These are phyloP conservation scores for Trematocara zebra DNA, from an alignment of 2,113 vertebrate species.

Conservation along the genomic window DNA sequence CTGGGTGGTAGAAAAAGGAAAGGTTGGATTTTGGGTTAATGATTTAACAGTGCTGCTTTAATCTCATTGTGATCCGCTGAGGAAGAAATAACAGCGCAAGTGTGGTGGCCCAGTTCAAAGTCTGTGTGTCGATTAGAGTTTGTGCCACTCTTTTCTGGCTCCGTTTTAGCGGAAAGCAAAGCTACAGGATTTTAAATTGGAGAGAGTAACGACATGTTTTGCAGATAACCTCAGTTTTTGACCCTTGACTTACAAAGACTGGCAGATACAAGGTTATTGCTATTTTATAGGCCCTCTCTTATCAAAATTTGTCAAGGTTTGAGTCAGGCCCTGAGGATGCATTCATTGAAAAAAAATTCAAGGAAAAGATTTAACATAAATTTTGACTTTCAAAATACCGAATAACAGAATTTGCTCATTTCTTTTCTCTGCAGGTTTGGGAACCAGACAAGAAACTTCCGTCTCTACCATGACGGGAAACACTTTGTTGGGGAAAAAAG, in stretches of 20 bases:
- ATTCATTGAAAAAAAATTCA: not conserved
- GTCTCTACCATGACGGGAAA: slow-evolving; percentile 95
- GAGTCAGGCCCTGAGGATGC: not conserved
- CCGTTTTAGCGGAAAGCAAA: not conserved
- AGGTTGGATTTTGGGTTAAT: slow-evolving; percentile 65
- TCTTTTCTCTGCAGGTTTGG: slow-evolving; percentile 77
- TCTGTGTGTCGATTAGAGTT: not conserved
- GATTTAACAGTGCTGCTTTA: not conserved
- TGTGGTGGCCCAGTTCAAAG: slow-evolving; percentile 37
- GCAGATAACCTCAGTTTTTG: not conserved
- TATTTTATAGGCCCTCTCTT: not conserved
- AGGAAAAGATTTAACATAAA: not conserved
- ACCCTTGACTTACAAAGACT: not conserved
- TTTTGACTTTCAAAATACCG: not conserved
- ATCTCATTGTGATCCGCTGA: not conserved
- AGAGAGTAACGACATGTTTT: not conserved
- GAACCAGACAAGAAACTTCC: slow-evolving; percentile 93
- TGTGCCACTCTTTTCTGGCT: not conserved
- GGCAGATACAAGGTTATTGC: not conserved
- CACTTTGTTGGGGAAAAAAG: slow-evolving; percentile 98
- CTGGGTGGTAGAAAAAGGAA: slow-evolving; percentile 24
- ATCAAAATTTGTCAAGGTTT: not conserved
- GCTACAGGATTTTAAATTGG: not conserved
- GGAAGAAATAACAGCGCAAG: not conserved
- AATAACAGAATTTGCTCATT: not conserved